A percentile compares a stretch with the other conserved stretches of the same genome.
Conservation (phyloP, 2,888 invertebrate genomes). For the Eubasilissa splendida region DNA sequence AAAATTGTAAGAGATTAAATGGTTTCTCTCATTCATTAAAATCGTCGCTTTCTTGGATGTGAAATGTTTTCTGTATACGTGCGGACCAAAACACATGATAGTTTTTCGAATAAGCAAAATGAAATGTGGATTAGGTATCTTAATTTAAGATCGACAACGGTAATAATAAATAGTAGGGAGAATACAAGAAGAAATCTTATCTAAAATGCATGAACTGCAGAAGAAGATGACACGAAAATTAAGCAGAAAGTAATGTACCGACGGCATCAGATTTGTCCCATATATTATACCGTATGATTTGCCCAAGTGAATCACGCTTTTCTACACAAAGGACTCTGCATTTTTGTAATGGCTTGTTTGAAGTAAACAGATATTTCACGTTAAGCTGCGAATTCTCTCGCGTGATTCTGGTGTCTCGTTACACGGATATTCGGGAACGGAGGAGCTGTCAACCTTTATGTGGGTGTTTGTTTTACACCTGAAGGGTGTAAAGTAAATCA, state of each 20-base stretch:
- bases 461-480: conserved; percentile 19
- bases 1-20: too few species aligned
- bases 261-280: neutral
- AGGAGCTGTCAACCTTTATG: conserved; percentile 20
- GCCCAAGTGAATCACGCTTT: conserved; percentile 12
- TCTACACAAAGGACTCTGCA: neutral
- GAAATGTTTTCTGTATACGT: too few species aligned
- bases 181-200: neutral
- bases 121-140: too few species aligned
- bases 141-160: neutral
- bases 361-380: conserved; percentile 28
- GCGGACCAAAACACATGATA: too few species aligned
- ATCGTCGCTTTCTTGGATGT: too few species aligned
- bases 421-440: neutral
- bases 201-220: neutral
- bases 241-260: neutral
- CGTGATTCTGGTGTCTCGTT: neutral
- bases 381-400: conserved; percentile 16
- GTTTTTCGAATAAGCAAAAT: too few species aligned
- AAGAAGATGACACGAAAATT: neutral
- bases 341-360: neutral
- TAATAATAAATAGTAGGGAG: neutral
- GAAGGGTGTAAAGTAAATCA: neutral
- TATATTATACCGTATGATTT: conserved; percentile 18
- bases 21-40: too few species aligned